Percentiles rank a stretch among this genome's conserved stretches.
phyloP scores from a whole-genome alignment of 2,888 invertebrate genomes.

The Escarpia spicata region DNA sequence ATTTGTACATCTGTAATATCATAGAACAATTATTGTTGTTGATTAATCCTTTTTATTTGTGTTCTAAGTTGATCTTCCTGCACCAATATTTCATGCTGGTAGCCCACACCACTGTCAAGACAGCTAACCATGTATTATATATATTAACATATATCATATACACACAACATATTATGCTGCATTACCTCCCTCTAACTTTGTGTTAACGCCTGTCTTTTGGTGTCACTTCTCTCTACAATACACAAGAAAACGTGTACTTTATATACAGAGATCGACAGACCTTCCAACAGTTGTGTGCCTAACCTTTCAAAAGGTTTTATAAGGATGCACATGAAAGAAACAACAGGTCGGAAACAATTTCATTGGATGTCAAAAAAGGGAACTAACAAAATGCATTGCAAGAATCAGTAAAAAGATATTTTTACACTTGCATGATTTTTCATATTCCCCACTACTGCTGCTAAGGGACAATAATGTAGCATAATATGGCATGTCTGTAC shows the following conservation, averaged over 20 bases:
- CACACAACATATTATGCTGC: neutral
- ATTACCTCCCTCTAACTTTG: neutral
- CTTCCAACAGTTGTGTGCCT: neutral
- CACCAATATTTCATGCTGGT: neutral
- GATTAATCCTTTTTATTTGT: neutral
- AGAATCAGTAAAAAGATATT: neutral
- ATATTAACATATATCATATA: neutral
- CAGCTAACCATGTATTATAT: neutral
- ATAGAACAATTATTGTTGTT: neutral
- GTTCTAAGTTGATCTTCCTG: neutral
- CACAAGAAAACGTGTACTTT: constrained; percentile 1
- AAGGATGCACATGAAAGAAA: neutral
- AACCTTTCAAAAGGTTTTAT: neutral
- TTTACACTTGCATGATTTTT: constrained; percentile 3
- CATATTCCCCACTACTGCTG: neutral
- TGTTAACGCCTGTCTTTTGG: neutral
- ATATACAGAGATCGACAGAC: neutral
- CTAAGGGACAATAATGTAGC: neutral
- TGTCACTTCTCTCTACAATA: neutral
- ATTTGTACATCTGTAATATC: constrained; percentile 5
- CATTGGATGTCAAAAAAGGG: neutral
- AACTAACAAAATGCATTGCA: neutral
- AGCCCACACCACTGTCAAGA: neutral
- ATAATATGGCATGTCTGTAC: neutral
- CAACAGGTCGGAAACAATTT: neutral